A percentile compares a stretch with the other conserved stretches of the same genome.
Evolutionary conservation across 2,797 vertebrate genomes (phyloP).

Genomic region (Periparus ater): DNA sequence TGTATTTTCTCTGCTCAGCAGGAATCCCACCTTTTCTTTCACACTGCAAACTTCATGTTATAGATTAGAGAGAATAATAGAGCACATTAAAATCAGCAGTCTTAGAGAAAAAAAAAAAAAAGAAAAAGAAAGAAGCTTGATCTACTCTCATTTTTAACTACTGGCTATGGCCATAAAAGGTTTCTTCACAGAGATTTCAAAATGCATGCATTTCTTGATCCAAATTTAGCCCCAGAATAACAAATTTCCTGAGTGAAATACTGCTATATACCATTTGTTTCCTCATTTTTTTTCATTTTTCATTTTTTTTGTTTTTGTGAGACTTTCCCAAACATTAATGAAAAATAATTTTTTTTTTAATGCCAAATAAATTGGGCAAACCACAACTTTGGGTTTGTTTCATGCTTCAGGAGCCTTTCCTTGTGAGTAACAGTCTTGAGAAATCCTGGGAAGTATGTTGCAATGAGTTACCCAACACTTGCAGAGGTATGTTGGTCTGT

Average conservation of each 20-base stretch:
- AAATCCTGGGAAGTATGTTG: neutral
- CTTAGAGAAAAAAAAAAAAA: neutral
- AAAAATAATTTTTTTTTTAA: neutral
- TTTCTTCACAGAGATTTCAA: neutral
- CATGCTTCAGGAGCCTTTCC: neutral
- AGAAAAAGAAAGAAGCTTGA: neutral
- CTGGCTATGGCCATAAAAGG: neutral
- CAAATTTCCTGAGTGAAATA: neutral
- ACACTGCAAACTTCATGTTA: neutral
- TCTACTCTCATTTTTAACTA: constrained; percentile 14
- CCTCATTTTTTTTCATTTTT: neutral
- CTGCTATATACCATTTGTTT: neutral
- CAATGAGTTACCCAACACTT: neutral
- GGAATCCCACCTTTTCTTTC: neutral
- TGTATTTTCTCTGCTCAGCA: neutral
- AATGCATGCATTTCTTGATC: neutral
- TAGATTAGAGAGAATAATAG: neutral
- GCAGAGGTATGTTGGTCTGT: neutral
- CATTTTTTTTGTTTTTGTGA: neutral
- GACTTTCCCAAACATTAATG: neutral
- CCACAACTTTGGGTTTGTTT: neutral
- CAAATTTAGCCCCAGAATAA: constrained; percentile 4
- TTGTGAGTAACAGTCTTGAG: neutral
- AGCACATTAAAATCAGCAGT: neutral
- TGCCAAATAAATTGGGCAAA: neutral